Evolutionary conservation across 2,888 invertebrate genomes (phyloP), one percentile per base, ranked within the genome.

Genomic region (Amphipoea lucens): DNA sequence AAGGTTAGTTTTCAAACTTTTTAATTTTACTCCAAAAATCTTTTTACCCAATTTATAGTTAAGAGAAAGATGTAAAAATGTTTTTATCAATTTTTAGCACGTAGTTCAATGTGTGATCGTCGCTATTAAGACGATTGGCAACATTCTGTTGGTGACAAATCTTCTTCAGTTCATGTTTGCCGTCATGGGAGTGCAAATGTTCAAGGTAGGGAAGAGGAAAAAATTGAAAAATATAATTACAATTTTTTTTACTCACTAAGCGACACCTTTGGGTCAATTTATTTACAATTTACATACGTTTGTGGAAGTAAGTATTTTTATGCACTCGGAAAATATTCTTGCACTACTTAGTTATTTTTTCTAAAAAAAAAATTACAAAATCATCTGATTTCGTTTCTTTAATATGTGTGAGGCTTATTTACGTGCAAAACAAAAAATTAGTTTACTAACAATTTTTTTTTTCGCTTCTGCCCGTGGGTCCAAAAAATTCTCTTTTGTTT

Each of bases 161-260:
- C 99, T 99, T 95, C 99, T 99, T 93, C 99, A 99, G 97, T 99
- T 99, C 98, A 99, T 99, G 99, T 99, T 99, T 97, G 99, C 99
- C 94, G 99, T 99, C 96, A 99, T 99, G 97, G 99, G 99, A 97
- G 99, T 99, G 96, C 99, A 99, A 97, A 98, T 99, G 96, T 99
- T 99, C 98, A 99, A 99, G 99, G 99, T 99, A 98, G 98, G 98
- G 97, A 90, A 90, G 79, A 90, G 78, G 68, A 81, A 87, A 86
- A 84, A 85, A 67, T 76, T 74, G 79, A 82, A 84, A 86, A 86
- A 75, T 29, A 78, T 78, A 83, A 66, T 74, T 74, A 54, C 12
- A 79, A 74, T 88, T 89, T 89, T 87, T 40, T 87, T 86, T 76
- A 82, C 81, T 79, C 75, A 76, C 74, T 84, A 86, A 90, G 92